Evolutionary conservation across 2,888 invertebrate genomes (phyloP).

Genomic region (Lasioglossum leucozonium): DNA sequence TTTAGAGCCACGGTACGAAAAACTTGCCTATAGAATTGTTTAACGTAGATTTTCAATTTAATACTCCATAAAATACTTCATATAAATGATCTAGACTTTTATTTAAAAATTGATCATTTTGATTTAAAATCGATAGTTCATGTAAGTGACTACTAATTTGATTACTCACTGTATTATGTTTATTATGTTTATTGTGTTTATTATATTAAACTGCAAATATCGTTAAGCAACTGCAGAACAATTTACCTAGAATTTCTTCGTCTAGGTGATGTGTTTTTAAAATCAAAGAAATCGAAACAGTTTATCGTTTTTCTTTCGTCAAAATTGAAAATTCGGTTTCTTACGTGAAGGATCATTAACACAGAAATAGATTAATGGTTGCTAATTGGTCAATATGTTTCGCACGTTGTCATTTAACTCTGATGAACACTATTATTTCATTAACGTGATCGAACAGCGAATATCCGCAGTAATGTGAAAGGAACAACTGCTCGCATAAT

Average conservation of each 20-base stretch:
- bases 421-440: neutral
- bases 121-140: too few relatives aligned
- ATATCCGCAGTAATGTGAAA: neutral
- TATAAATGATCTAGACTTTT: too few relatives aligned
- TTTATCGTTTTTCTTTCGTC: neutral
- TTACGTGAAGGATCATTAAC: neutral
- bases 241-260: neutral
- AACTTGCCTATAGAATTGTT: too few relatives aligned
- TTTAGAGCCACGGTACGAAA: too few relatives aligned
- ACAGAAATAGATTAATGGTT: neutral
- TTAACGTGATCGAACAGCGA: neutral
- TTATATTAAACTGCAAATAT: neutral
- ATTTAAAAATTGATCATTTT: too few relatives aligned
- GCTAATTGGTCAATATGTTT: neutral
- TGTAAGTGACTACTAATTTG: too few relatives aligned
- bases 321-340: neutral
- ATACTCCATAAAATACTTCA: too few relatives aligned
- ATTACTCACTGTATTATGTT: too few relatives aligned
- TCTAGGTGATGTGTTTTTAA: neutral
- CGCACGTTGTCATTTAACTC: neutral
- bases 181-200: too few relatives aligned
- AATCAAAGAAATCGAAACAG: neutral
- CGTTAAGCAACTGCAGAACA: neutral
- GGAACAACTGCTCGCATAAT: neutral
- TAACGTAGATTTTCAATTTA: too few relatives aligned